Base-by-base conservation (phyloP, 2,888 invertebrate genomes). In the Copidosoma aretas region DNA sequence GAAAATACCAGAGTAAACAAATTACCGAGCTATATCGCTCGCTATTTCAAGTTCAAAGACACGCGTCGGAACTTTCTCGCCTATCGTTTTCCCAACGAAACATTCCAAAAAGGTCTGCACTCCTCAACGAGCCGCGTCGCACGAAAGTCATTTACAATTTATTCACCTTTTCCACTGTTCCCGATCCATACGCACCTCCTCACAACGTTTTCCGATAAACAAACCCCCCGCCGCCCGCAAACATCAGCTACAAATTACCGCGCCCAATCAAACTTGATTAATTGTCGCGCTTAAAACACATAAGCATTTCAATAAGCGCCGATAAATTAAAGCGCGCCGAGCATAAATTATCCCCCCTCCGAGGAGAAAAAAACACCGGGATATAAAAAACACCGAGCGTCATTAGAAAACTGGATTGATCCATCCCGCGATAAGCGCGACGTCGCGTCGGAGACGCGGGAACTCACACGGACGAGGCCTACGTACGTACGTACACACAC, bases 391-490 rank as follows among this genome's bases (percentile, higher is more conserved):
- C 1, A 46, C 17, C 24, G 24, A 54, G 24, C 21, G 43, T 53
- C 41, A 62, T 66, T 52, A 41, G 52, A 52, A 64, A 68, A 57
- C 60, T 43, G 25, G 60, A 64, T 46, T 60, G 56, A 68, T 57
- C 41, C n/a, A 2, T 10, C 15, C 22, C 2, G 41, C 59, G 43
- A 46, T 46, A 17, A 46, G 43, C 41, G 41, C 43, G 43, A 46
- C 15, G 15, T 46, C 43, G 15, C 43, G 43, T 12, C 12, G 43
- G 43, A 14, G 43, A 12, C 32, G 32, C 3, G 32, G 3, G 32
- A 32, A 32, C 32, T 8, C 32, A 32, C 43, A 46, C 43, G 12
- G 3, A 46, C 43, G 43, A n/a, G n/a, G n/a, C n/a, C n/a, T n/a
- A n/a, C n/a, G n/a, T n/a, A n/a, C n/a, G n/a, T n/a, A n/a, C 24